Evolutionary conservation across 2,888 invertebrate genomes (phyloP).

Genomic region (Nephrotoma appendiculata): DNA sequence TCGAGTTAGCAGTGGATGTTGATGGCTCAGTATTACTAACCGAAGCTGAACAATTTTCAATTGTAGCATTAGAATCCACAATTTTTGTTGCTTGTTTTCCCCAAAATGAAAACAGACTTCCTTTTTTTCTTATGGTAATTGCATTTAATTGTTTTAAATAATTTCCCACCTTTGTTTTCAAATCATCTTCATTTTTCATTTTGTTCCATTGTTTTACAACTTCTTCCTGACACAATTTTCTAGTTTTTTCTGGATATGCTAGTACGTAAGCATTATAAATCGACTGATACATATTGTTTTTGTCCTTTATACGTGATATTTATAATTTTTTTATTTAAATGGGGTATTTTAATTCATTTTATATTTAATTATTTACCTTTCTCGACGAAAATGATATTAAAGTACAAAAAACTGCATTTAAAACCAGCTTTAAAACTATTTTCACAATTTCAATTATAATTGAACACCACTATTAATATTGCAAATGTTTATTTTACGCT

Average conservation of each 20-base stretch:
- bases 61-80: not conserved
- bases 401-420: not conserved
- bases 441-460: not conserved
- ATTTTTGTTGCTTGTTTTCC: slow-evolving; percentile 1
- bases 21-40: not conserved
- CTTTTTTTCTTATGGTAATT: not conserved
- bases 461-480: not conserved
- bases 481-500: not conserved
- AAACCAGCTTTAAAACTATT: not conserved
- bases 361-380: not conserved
- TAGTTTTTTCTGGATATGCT: not conserved
- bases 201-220: slow-evolving; percentile 1
- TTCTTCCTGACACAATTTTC: not conserved
- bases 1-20: not conserved
- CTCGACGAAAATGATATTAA: not conserved
- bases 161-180: not conserved
- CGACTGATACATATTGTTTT: not conserved
- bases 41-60: not conserved
- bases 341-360: not conserved
- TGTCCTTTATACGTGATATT: not conserved
- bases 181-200: slow-evolving; percentile 1
- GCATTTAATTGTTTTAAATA: not conserved
- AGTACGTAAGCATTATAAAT: not conserved
- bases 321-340: not conserved
- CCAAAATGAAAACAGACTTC: slow-evolving; percentile 1